Percentiles rank a stretch among this genome's conserved stretches.
phyloP scores from a whole-genome alignment of 2,797 vertebrate genomes.

The Sarcoramphus papa region DNA sequence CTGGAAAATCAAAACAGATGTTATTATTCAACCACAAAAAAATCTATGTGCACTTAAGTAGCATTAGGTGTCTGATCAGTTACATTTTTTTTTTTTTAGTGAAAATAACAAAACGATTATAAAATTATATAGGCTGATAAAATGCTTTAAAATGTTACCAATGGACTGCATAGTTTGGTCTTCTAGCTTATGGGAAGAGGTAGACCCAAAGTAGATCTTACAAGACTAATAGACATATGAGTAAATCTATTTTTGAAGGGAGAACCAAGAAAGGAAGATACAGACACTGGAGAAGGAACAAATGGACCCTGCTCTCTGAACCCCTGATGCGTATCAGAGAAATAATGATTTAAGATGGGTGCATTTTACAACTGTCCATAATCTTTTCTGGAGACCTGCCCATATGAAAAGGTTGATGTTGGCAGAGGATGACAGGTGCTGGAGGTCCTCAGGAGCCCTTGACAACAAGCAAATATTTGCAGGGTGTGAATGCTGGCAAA shows the following conservation, averaged over 20 bases:
- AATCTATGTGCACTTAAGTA: slow-evolving; percentile 72
- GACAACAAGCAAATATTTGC: not conserved
- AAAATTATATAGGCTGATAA: slow-evolving; percentile 56
- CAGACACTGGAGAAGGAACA: not conserved
- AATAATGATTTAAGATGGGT: not conserved
- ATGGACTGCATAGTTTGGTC: not conserved
- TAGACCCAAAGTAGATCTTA: not conserved
- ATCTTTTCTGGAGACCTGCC: not conserved
- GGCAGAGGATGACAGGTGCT: not conserved
- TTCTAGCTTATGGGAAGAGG: not conserved
- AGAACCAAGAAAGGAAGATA: not conserved
- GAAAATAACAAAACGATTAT: slow-evolving; percentile 66
- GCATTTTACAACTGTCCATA: not conserved
- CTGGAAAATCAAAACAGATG: slow-evolving; percentile 80
- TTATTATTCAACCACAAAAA: slow-evolving; percentile 78
- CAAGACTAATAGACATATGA: not conserved
- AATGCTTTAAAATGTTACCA: slow-evolving; percentile 12
- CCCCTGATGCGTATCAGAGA: not conserved
- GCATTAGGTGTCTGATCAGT: slow-evolving; percentile 73
- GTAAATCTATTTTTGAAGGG: not conserved
- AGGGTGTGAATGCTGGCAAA: not conserved
- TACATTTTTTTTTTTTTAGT: slow-evolving; percentile 13
- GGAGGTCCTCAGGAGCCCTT: not conserved
- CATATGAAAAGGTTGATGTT: not conserved
- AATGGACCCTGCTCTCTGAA: not conserved